Evolutionary conservation across 2,797 vertebrate genomes (phyloP), one percentile per base, ranked within the genome.

Genomic region (Eurystomus glaucurus): DNA sequence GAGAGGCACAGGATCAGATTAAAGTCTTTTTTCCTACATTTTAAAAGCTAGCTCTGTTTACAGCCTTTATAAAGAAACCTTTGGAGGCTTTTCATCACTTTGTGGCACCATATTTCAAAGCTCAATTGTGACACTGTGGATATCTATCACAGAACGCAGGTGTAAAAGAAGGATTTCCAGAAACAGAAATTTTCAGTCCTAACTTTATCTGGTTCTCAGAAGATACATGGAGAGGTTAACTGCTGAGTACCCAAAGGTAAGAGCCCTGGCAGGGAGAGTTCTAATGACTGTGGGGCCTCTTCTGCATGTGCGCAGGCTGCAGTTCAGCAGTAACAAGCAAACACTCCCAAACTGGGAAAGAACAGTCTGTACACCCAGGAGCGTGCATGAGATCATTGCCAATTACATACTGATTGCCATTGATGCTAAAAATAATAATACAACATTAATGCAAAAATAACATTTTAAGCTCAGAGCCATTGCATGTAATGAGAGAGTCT

Each of bases 291-390:
- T 11, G 43, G 25, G 80, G 74, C 70, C 88, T 75, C 76, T 72
- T 54, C 43, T 41, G 43, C 12, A 4, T 3, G 6, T 31, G n/a
- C 1, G 1, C 46, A 57, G 0, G 0, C 33, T 48, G 55, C 65
- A 70, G 57, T 26, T 94, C 86, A 90, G 82, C 72, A 88, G 43
- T 16, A 93, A 66, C 81, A 85, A 87, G 71, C 22, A 91, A 93
- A 88, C 80, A 48, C n/a, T 95, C 72, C 61, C n/a, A 54, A 68
- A 64, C 52, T 78, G 68, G 50, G 76, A 84, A 91, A 83, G 94
- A 95, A 97, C 87, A 84, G 50, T 62, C 35, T 94, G 94, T 95
- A 91, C 90, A 91, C 90, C 54, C 90, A 88, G 72, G 23, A 91
- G 75, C 2, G 3, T 61, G 72, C 72, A 69, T 86, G 94, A 95